phyloP scores from a whole-genome alignment of 2,113 vertebrate genomes.

The Gobio gobio region DNA sequence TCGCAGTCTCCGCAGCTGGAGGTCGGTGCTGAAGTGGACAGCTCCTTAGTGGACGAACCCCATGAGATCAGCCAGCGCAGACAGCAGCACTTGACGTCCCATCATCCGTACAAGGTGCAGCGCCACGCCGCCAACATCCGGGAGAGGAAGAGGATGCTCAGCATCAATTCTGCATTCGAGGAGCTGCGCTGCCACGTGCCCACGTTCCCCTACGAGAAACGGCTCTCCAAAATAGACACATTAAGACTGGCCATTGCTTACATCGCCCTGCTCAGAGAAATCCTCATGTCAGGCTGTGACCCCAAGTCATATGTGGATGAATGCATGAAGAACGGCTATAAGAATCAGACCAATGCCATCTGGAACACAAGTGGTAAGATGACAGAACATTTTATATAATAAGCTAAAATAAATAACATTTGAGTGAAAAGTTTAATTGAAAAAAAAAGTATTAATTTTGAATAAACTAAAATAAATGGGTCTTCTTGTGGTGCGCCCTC shows the following conservation, averaged over 20 bases:
- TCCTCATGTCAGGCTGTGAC: conserved; percentile 77
- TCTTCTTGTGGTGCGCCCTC: no score
- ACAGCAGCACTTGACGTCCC: conserved; percentile 31
- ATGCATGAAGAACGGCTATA: conserved; percentile 77
- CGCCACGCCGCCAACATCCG: conserved; percentile 80
- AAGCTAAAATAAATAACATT: neutral
- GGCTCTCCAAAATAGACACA: conserved; percentile 83
- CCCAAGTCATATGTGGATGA: conserved; percentile 79
- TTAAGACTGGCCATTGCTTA: conserved; percentile 80
- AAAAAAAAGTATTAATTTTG: neutral
- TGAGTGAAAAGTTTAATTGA: neutral
- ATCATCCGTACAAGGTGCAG: conserved; percentile 74
- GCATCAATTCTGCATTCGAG: conserved; percentile 79
- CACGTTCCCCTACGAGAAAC: conserved; percentile 82
- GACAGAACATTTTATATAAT: no score
- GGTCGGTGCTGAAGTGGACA: conserved; percentile 70
- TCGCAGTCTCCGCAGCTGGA: conserved; percentile 57
- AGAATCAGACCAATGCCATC: conserved; percentile 69
- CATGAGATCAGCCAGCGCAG: conserved; percentile 51
- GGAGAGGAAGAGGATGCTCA: conserved; percentile 80
- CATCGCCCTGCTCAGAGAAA: conserved; percentile 80
- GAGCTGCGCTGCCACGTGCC: conserved; percentile 78
- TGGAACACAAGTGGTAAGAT: conserved; percentile 84
- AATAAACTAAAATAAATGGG: no score
- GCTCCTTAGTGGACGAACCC: conserved; percentile 67